These are phyloP conservation scores for Hydrocynus forskahlii DNA, from an alignment of 2,797 vertebrate species.

Conservation along the genomic window DNA sequence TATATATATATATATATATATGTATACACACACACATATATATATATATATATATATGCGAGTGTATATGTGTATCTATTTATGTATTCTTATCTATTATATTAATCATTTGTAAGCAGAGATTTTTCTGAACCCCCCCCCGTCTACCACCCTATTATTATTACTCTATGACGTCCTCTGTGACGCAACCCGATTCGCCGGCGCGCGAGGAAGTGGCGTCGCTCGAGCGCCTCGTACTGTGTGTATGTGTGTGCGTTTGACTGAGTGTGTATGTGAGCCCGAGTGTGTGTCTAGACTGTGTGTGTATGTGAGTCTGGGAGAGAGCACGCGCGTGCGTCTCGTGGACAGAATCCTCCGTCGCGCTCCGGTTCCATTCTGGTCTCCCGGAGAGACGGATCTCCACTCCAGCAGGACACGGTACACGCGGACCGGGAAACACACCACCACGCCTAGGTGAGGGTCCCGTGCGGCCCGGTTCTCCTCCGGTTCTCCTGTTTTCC, in stretches of 20 bases:
- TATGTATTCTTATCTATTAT: no score
- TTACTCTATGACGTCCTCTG: neutral
- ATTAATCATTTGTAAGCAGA: no score
- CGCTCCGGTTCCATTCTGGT: neutral
- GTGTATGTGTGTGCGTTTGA: slow-evolving; percentile 44
- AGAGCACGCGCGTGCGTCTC: slow-evolving; percentile 64
- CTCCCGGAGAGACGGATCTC: neutral
- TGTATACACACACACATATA: no score
- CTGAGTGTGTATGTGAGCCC: neutral
- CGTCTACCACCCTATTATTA: no score
- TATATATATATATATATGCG: neutral
- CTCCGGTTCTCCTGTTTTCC: slow-evolving; percentile 45
- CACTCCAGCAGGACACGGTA: neutral
- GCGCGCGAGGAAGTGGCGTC: slow-evolving; percentile 69
- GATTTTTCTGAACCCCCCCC: no score
- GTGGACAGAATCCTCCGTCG: slow-evolving; percentile 61
- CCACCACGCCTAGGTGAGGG: slow-evolving; percentile 16
- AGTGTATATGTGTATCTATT: neutral
- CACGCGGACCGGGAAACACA: no score
- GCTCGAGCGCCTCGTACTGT: slow-evolving; percentile 76
- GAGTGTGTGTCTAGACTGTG: neutral
- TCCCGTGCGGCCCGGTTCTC: no score
- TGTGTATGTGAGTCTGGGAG: neutral
- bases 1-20: no score
- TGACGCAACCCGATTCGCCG: slow-evolving; percentile 58